phyloP scores from a whole-genome alignment of 2,888 invertebrate genomes.

The Neoascia interrupta region DNA sequence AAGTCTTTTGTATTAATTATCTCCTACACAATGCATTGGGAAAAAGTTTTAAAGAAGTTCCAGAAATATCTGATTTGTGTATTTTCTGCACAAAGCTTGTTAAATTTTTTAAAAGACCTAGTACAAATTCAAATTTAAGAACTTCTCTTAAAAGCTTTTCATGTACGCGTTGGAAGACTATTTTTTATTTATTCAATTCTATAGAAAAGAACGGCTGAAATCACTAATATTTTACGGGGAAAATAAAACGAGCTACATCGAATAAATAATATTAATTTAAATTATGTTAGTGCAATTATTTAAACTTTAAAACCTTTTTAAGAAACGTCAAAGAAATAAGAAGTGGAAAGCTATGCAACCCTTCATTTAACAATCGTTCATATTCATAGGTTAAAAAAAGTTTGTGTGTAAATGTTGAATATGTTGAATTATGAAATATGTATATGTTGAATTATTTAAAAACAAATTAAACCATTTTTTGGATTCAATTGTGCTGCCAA shows the following conservation, averaged over 20 bases:
- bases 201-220: conserved; percentile 20
- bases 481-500: background rate
- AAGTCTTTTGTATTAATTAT: no score
- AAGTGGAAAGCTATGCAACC: no score
- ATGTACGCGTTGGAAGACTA: conserved; percentile 18
- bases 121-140: background rate
- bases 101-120: conserved; percentile 1
- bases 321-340: no score
- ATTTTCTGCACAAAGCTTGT: no score
- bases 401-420: conserved; percentile 3
- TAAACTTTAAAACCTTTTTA: background rate
- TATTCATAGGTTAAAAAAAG: conserved; percentile 26
- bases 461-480: background rate
- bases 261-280: conserved; percentile 2
- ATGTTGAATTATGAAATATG: no score
- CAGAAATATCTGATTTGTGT: background rate
- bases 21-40: no score
- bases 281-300: background rate
- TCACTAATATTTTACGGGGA: conserved; percentile 1
- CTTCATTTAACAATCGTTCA: no score
- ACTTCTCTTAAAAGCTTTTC: conserved; percentile 12
- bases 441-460: background rate
- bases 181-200: conserved; percentile 14
- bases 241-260: background rate
- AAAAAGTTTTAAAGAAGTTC: background rate